phyloP scores from a whole-genome alignment of 2,797 vertebrate genomes.

The Vultur gryphus region DNA sequence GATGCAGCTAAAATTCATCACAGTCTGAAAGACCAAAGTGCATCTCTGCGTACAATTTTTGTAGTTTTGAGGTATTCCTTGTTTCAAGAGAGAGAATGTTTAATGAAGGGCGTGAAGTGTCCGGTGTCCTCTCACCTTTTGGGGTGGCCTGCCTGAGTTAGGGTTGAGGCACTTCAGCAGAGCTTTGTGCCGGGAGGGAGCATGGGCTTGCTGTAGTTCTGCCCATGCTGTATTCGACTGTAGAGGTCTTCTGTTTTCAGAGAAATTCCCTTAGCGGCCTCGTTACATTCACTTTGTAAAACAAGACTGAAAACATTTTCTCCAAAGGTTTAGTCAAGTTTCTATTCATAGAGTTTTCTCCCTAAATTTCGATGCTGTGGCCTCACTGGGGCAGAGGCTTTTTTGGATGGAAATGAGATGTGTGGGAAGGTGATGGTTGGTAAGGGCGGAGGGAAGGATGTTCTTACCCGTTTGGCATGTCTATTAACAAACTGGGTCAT shows the following conservation, averaged over 20 bases:
- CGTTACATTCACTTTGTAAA: neutral
- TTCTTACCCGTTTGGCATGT: constrained; percentile 43
- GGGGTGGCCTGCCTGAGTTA: neutral
- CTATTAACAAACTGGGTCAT: constrained; percentile 54
- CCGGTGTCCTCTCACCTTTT: neutral
- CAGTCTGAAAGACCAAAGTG: neutral
- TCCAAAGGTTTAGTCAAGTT: constrained; percentile 11
- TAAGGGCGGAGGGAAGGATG: constrained; percentile 46
- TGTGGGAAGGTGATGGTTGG: constrained; percentile 63
- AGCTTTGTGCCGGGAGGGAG: neutral
- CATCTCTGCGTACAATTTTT: neutral
- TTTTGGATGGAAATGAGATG: constrained; percentile 37
- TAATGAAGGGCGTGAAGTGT: accelerated
- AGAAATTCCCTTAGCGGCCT: neutral
- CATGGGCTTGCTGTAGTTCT: neutral
- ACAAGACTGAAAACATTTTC: neutral
- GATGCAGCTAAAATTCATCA: neutral
- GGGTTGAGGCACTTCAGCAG: neutral
- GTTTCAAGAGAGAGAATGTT: neutral
- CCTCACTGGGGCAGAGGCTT: constrained; percentile 20
- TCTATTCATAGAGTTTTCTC: constrained; percentile 26
- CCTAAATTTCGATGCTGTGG: neutral
- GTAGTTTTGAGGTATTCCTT: neutral
- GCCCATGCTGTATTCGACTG: neutral
- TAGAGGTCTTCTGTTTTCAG: neutral